Base-by-base conservation (phyloP, 2,113 vertebrate genomes). In the Charadrius vociferus region DNA sequence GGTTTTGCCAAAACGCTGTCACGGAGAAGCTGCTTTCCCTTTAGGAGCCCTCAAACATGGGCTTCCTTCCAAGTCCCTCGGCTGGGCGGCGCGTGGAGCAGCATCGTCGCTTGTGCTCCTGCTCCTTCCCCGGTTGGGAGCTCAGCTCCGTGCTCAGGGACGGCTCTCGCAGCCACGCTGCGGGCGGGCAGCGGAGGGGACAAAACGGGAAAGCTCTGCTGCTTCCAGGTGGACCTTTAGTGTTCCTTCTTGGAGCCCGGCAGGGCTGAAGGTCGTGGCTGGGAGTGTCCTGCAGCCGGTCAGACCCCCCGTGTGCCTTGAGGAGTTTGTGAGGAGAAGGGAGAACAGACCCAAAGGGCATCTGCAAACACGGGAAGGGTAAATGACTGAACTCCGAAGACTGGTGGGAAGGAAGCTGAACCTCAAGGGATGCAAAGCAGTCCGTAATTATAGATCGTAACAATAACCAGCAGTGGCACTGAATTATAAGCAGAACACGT, bases 11-110 rank as follows among this genome's bases (percentile, higher is more conserved):
- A 86, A 58, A 39, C 0, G 14, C 88, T 95, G 88, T 88, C 93
- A 88, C 4, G 7, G 79, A 93, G 75, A 93, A 96, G 94, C 88
- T 90, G 93, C 94, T 96, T 77, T 88, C 74, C 86, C 88, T 88
- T 72, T 7, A 82, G 95, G 86, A 93, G 85, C 82, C 88, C 88
- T 93, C 85, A 63, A 22, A 59, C 8, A 11, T 50, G 90, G 95
- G 95, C 92, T 94, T 21, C 52, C 43, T 59, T 95, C 94, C 95
- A 92, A 91, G 81, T 41, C 84, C 72, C 56, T 74, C 27, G 3
- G n/a, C 83, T 26, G 1, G 0, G 61, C 12, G 6, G 61, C 1
- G 0, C 14, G 14, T 30, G 93, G 67, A 92, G 55, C 81, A 23
- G 10, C 88, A 18, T 12, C 88, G 0, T 9, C 0, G 0, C 63